Evolutionary conservation across 2,888 invertebrate genomes (phyloP).

Genomic region (Oegoconia quadripuncta): DNA sequence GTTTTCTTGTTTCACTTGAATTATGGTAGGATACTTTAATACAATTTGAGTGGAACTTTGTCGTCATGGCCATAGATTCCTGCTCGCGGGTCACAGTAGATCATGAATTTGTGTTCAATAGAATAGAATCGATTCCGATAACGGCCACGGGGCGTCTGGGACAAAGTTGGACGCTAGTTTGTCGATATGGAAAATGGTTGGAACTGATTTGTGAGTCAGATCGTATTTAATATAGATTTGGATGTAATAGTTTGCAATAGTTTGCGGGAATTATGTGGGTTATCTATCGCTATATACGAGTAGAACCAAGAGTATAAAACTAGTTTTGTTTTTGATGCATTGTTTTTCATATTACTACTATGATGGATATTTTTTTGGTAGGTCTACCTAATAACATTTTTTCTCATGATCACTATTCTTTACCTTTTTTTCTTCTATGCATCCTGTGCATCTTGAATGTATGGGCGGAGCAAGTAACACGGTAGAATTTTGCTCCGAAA

Average conservation of each 20-base stretch:
- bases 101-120: conserved; percentile 31
- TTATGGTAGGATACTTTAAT: conserved; percentile 61
- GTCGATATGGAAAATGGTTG: conserved; percentile 12
- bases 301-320: no score
- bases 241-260: not conserved
- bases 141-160: conserved; percentile 19
- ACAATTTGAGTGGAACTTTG: conserved; percentile 44
- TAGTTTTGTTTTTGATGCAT: no score
- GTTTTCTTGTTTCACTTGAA: conserved; percentile 68
- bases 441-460: no score
- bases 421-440: no score
- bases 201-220: conserved; percentile 8
- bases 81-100: conserved; percentile 26
- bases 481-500: no score
- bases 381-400: no score
- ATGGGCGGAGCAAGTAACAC: no score
- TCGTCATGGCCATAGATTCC: conserved; percentile 23
- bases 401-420: no score
- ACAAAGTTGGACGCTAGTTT: conserved; percentile 14
- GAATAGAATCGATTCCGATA: conserved; percentile 33
- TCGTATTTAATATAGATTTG: conserved; percentile 3
- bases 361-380: no score
- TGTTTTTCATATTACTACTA: no score
- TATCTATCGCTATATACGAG: no score
- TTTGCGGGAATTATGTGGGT: not conserved